Evolutionary conservation across 2,113 vertebrate species (phyloP).

Genomic region (Indri indri): DNA sequence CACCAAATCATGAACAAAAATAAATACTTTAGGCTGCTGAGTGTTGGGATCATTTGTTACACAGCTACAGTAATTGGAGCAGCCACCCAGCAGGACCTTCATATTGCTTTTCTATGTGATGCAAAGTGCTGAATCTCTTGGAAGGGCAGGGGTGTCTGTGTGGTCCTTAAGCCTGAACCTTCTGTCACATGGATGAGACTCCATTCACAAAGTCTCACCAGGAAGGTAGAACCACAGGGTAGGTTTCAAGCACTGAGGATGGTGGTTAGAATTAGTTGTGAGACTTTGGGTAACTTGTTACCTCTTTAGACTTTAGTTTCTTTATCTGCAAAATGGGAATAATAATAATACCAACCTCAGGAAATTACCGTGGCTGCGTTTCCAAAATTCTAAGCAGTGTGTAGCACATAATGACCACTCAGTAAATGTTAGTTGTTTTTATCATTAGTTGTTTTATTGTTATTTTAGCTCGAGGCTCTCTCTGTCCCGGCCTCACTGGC

Average conservation of each 20-base stretch:
- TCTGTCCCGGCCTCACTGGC: background rate
- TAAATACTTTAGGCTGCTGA: background rate
- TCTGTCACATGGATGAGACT: background rate
- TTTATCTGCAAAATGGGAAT: background rate
- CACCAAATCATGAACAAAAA: background rate
- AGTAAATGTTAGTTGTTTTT: background rate
- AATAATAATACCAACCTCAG: background rate
- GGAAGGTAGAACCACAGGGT: background rate
- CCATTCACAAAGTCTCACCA: background rate
- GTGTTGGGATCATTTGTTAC: background rate
- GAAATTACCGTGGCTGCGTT: background rate
- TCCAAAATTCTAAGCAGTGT: background rate
- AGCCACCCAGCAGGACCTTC: background rate
- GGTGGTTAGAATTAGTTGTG: background rate
- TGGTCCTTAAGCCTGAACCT: background rate
- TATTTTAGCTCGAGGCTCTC: background rate
- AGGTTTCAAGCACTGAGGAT: background rate
- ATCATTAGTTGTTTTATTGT: background rate
- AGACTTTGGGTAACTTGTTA: background rate
- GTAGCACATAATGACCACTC: background rate
- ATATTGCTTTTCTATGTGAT: background rate
- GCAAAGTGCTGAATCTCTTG: background rate
- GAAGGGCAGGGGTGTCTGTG: background rate
- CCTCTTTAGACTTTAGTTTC: background rate
- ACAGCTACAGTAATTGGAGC: background rate